These are phyloP conservation scores for Lordiphosa stackelbergi DNA, from an alignment of 1,140 invertebrate species.

Conservation along the genomic window DNA sequence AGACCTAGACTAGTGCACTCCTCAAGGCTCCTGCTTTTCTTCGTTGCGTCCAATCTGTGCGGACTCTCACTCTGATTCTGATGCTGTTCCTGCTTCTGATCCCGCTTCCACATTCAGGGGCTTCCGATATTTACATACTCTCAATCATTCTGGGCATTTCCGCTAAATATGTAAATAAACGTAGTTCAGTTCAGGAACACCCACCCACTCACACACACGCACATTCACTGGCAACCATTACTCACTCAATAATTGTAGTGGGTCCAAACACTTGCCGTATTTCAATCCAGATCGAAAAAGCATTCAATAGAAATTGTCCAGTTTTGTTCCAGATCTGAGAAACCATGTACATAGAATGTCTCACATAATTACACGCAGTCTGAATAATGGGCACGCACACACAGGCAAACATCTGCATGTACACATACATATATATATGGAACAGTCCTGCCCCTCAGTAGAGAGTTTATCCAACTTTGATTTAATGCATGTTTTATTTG, in stretches of 20 bases:
- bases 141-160: not conserved
- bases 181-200: too few relatives aligned
- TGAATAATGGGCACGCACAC: not conserved
- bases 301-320: too few relatives aligned
- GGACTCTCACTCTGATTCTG: constrained; percentile 1
- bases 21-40: constrained; percentile 21
- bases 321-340: not conserved
- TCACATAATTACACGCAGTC: not conserved
- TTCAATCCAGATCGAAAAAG: too few relatives aligned
- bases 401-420: not conserved
- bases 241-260: too few relatives aligned
- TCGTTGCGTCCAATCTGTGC: constrained; percentile 12
- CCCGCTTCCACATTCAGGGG: constrained; percentile 22
- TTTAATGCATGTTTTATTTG: too few relatives aligned
- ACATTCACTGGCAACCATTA: too few relatives aligned
- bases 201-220: too few relatives aligned
- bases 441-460: not conserved
- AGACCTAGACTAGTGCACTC: constrained; percentile 8
- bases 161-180: too few relatives aligned
- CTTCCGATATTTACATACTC: not conserved
- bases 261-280: too few relatives aligned
- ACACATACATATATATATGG: not conserved
- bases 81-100: not conserved
- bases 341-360: not conserved
- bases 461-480: too few relatives aligned